Percentiles rank a stretch among this genome's conserved stretches.
phyloP scores from a whole-genome alignment of 2,113 vertebrate genomes.

The Corythoichthys intestinalis region DNA sequence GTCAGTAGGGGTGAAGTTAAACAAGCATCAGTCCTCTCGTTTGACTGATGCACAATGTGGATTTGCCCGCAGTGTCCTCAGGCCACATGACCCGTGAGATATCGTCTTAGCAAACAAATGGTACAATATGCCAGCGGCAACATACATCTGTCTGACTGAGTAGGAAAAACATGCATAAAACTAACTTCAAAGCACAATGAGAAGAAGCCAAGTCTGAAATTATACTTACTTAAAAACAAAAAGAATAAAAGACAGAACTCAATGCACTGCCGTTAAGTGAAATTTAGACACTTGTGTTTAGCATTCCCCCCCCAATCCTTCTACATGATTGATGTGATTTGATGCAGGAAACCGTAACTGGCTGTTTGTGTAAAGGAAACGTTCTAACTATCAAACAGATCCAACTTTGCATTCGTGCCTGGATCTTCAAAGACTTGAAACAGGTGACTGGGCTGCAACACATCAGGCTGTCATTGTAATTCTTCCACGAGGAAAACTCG shows the following conservation, averaged over 20 bases:
- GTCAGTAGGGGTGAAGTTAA: slow-evolving; percentile 37
- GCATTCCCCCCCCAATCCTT: slow-evolving; percentile 18
- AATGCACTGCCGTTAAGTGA: slow-evolving; percentile 16
- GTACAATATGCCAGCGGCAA: slow-evolving; percentile 37
- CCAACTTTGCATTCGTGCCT: slow-evolving; percentile 39
- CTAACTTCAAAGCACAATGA: slow-evolving; percentile 41
- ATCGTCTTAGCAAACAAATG: slow-evolving; percentile 53
- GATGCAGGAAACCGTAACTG: slow-evolving; percentile 19
- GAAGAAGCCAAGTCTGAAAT: slow-evolving; percentile 50
- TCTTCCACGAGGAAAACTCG: slow-evolving; percentile 32
- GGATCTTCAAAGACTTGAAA: slow-evolving; percentile 57
- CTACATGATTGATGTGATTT: slow-evolving; percentile 25
- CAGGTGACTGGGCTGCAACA: slow-evolving; percentile 54
- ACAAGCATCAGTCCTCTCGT: slow-evolving; percentile 39
- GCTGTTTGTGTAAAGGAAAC: slow-evolving; percentile 15
- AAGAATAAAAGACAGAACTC: slow-evolving; percentile 33
- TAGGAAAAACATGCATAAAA: slow-evolving; percentile 20
- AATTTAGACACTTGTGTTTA: slow-evolving; percentile 17
- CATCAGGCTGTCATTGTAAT: slow-evolving; percentile 52
- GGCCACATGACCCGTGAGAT: slow-evolving; percentile 26
- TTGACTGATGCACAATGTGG: slow-evolving; percentile 18
- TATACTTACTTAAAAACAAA: slow-evolving; percentile 30
- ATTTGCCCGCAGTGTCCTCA: slow-evolving; percentile 12
- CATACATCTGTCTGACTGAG: slow-evolving; percentile 42
- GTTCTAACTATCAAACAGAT: slow-evolving; percentile 2